phyloP scores from a whole-genome alignment of 2,888 invertebrate genomes.

The Fragum whitleyi region DNA sequence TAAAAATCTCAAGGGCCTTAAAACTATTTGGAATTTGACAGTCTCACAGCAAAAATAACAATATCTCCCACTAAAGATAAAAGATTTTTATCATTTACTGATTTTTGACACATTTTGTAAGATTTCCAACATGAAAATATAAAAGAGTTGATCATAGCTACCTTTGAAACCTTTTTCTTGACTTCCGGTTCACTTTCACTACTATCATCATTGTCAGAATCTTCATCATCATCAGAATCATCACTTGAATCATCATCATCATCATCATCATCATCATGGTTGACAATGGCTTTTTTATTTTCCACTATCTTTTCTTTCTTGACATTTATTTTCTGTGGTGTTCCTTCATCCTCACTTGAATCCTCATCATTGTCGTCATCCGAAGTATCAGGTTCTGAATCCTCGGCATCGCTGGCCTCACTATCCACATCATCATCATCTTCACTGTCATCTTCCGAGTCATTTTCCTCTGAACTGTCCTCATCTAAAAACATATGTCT shows the following conservation, averaged over 20 bases:
- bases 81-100: no score
- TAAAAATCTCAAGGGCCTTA: no score
- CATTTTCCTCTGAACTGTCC: constrained; percentile 66
- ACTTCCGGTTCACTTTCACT: constrained; percentile 55
- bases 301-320: constrained; percentile 54
- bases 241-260: constrained; percentile 65
- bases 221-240: constrained; percentile 61
- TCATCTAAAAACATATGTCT: constrained; percentile 52
- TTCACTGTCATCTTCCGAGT: constrained; percentile 49
- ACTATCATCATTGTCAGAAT: constrained; percentile 61
- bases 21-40: no score
- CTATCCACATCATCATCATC: constrained; percentile 55
- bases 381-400: constrained; percentile 37
- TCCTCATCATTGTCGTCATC: not conserved
- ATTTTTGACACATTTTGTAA: no score
- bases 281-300: constrained; percentile 47
- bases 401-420: constrained; percentile 48
- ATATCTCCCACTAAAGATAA: no score
- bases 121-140: no score
- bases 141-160: no score
- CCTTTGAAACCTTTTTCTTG: constrained; percentile 37
- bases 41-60: no score
- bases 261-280: constrained; percentile 42
- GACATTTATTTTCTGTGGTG: constrained; percentile 63
- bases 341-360: not conserved